Conservation (phyloP, 2,797 vertebrate species). For the Megaceryle alcyon region DNA sequence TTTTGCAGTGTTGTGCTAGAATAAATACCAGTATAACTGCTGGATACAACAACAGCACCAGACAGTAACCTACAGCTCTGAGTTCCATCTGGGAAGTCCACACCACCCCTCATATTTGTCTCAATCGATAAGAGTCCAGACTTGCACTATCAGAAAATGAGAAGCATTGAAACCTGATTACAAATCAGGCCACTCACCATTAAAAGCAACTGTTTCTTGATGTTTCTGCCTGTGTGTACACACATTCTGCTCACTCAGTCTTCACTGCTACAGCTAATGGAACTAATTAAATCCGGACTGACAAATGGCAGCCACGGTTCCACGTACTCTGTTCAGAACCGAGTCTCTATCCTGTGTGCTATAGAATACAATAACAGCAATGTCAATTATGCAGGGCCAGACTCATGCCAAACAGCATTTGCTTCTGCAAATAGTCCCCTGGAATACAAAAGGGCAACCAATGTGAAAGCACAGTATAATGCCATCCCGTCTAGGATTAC, state of each 20-base stretch:
- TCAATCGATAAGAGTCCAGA: neutral
- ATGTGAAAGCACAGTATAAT: neutral
- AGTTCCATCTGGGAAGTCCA: neutral
- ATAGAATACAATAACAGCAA: conserved; percentile 56
- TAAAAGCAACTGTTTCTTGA: conserved; percentile 1
- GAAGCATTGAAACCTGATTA: neutral
- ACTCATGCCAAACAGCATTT: conserved; percentile 34
- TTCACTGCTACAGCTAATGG: neutral
- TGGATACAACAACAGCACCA: conserved; percentile 18
- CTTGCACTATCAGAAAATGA: neutral
- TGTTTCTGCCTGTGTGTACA: neutral
- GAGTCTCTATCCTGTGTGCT: neutral
- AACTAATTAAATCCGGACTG: neutral
- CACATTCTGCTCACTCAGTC: neutral
- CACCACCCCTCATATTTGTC: neutral
- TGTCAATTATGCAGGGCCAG: conserved; percentile 52
- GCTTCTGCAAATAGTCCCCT: conserved; percentile 37
- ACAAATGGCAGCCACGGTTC: conserved; percentile 28
- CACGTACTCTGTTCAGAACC: neutral
- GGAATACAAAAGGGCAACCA: conserved; percentile 33
- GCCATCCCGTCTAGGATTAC: conserved; percentile 36
- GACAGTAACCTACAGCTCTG: neutral
- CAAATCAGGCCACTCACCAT: neutral
- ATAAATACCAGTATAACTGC: conserved; percentile 40
- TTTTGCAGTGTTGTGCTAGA: neutral